Conservation (phyloP, 1,140 invertebrate genomes). For the Scaptodrosophila lebanonensis region DNA sequence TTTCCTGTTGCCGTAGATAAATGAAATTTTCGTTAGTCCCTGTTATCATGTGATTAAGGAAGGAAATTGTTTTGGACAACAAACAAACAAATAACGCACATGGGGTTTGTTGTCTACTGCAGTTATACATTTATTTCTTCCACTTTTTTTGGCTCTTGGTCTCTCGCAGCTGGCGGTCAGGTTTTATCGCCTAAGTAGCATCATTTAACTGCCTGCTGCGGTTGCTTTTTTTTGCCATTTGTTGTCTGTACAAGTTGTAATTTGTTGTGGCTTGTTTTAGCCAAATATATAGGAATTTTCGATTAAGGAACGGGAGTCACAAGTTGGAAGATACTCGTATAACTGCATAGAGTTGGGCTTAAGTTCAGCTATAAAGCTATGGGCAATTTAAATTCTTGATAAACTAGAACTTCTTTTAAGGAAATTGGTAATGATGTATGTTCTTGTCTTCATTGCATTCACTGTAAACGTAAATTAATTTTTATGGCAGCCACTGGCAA, state of each 20-base stretch:
- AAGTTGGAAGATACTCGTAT: too few relatives aligned
- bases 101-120: constrained; percentile 26
- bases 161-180: constrained; percentile 22
- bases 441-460: too few relatives aligned
- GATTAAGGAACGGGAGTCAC: too few relatives aligned
- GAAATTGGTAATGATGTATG: too few relatives aligned
- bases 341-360: too few relatives aligned
- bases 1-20: constrained; percentile 48
- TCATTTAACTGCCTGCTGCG: constrained; percentile 67
- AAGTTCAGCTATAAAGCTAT: too few relatives aligned
- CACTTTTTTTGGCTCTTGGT: background rate
- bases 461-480: too few relatives aligned
- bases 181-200: constrained; percentile 62
- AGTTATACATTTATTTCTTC: constrained; percentile 5
- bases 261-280: constrained; percentile 52
- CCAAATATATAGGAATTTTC: constrained; percentile 1
- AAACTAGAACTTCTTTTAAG: too few relatives aligned
- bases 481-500: too few relatives aligned
- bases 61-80: constrained; percentile 76
- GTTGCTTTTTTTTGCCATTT: constrained; percentile 31
- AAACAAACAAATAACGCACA: constrained; percentile 58
- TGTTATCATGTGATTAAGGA: constrained; percentile 73
- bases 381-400: too few relatives aligned
- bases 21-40: constrained; percentile 56
- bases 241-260: constrained; percentile 32